Evolutionary conservation across 2,797 vertebrate genomes (phyloP), one percentile per base, ranked within the genome.

Genomic region (Leuciscus waleckii): DNA sequence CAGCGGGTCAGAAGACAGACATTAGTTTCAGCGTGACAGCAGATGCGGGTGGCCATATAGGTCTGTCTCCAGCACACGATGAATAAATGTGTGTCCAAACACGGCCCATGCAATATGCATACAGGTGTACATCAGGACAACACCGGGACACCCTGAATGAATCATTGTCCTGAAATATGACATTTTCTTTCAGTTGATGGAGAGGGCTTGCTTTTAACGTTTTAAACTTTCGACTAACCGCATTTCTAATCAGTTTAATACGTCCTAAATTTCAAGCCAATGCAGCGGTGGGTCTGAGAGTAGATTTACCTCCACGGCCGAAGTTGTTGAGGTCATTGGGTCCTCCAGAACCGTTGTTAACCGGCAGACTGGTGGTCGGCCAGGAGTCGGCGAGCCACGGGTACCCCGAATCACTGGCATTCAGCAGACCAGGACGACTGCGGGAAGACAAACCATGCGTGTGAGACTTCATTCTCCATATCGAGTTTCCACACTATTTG

Each of bases 321-420:
- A 98, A 99, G 95, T 99, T 99, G 70, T 94, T 96, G 88, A 99
- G 96, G 91, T 99, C 98, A 83, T 96, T 99, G 58, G 98, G 96
- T 87, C 98, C 98, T 88, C 95, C 97, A 37, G 95, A 98, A 91
- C 94, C 95, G 90, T 97, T 97, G 93, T 98, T 99, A 86, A 99
- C 98, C 0, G 98, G 97, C 90, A 99, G 95, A 93, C 98, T 98
- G 78, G 97, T 97, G 79, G 98, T 96, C 41, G 98, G 98, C 98
- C 98, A 99, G 35, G 98, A 99, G 92, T 99, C 98, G 5, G 98
- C 98, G 91, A 99, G 96, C 98, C 98, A 99, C 86, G 98, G 98
- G 89, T 99, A 99, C 81, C 93, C 97, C 10, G 98, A 96, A 91
- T 99, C 98, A 88, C 96, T 95, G 82, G 97, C 94, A 87, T 98